Evolutionary conservation across 2,113 vertebrate genomes (phyloP).

Genomic region (Mesembrinibis cayennensis): DNA sequence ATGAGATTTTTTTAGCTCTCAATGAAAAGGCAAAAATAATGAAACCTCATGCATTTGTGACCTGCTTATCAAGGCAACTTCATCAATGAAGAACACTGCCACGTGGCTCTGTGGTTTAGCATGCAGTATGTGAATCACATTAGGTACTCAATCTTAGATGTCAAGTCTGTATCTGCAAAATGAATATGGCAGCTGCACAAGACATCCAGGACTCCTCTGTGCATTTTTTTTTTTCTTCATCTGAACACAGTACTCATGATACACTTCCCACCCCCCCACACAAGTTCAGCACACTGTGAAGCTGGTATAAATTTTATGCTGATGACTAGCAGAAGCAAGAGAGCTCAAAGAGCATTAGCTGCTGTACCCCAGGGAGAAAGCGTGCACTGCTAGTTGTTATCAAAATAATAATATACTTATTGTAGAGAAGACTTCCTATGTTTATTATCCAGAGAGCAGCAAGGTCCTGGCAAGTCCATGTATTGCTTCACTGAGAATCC

Average conservation of each 20-base stretch:
- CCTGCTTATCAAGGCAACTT: background rate
- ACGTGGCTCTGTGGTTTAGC: background rate
- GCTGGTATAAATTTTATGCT: background rate
- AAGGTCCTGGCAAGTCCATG: background rate
- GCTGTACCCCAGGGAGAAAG: background rate
- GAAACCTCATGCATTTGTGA: fast-evolving
- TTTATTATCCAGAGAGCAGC: background rate
- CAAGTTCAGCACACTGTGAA: background rate
- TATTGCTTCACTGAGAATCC: background rate
- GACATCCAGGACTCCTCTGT: background rate
- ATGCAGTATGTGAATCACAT: background rate
- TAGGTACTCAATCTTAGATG: fast-evolving
- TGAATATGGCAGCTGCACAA: background rate
- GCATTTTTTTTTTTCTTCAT: background rate
- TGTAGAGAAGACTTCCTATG: background rate
- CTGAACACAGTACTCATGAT: background rate
- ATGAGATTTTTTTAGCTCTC: background rate
- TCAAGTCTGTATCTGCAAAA: background rate
- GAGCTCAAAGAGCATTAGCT: background rate
- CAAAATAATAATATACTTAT: background rate
- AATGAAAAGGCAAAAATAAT: background rate
- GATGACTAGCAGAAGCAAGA: background rate
- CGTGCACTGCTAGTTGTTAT: background rate
- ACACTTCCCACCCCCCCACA: fast-evolving
- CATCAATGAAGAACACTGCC: background rate